Conservation (phyloP, 2,888 invertebrate genomes). For the Euplexia lucipara region DNA sequence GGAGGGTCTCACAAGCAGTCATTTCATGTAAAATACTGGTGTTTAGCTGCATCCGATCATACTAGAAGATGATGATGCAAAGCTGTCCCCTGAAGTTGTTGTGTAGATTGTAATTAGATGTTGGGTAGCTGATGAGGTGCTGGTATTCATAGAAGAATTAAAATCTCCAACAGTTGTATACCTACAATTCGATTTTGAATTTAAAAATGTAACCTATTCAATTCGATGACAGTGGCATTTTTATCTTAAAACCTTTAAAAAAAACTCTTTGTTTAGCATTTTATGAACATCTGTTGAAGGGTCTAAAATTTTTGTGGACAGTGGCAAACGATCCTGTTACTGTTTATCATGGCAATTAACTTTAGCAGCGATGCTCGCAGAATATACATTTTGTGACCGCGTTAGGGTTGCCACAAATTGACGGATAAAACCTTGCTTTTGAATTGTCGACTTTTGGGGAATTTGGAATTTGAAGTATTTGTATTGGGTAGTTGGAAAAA, state of each 20-base stretch:
- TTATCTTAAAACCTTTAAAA: constrained; percentile 28
- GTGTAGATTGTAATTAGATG: too few relatives aligned
- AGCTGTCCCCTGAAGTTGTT: neutral
- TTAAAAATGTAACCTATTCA: neutral
- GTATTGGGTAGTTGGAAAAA: too few relatives aligned
- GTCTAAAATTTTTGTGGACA: constrained; percentile 57
- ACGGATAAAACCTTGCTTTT: constrained; percentile 35
- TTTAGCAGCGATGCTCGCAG: constrained; percentile 66
- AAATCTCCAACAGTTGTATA: too few relatives aligned
- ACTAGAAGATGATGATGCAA: neutral
- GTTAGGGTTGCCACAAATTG: constrained; percentile 57
- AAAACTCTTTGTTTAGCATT: constrained; percentile 36
- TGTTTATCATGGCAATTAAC: constrained; percentile 80
- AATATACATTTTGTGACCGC: constrained; percentile 70
- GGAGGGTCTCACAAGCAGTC: too few relatives aligned
- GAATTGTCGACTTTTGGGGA: constrained; percentile 31
- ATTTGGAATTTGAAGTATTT: constrained; percentile 56
- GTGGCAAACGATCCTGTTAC: constrained; percentile 71
- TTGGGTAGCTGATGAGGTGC: too few relatives aligned
- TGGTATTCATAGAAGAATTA: too few relatives aligned
- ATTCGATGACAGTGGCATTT: neutral
- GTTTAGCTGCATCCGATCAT: too few relatives aligned
- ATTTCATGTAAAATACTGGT: too few relatives aligned
- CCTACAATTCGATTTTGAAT: neutral
- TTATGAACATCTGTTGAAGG: constrained; percentile 47